Base-by-base conservation (phyloP, 1,140 invertebrate genomes). In the Tetramorium parvispinum region DNA sequence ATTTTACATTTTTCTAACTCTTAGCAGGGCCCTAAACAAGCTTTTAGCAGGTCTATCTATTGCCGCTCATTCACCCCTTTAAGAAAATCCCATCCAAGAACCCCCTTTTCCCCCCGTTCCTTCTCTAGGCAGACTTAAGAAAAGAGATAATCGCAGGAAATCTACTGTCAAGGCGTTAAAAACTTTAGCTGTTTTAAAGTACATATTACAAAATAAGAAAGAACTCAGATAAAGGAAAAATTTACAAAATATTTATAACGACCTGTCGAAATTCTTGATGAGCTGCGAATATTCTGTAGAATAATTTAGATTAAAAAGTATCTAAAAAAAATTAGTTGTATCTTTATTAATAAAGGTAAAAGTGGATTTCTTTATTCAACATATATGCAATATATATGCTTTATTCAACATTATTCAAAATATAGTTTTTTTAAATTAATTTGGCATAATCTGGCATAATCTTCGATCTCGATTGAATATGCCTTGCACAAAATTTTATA, bases 21-120 rank as follows among this genome's bases (percentile, higher is more conserved):
- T 81, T 70, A 81, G 37, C 49, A 55, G 51, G 24, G 57, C 21
- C 24, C 51, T 70, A 81, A 79, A 79, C 18, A 79, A 55, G 49
- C 78, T 81, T 81, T 81, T 81, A 81, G 78, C 49, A 55, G 63
- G 46, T 81, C 63, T 70, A 51, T 70, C 55, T 81, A 71, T 8
- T 81, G 51, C 78, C 37, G 24, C 18, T 53, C 37, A 55, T 57
- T 82, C 51, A 71, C 13, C 21, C 40, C 65, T 71, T 71, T 71
- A 70, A 57, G 37, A 37, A 82, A 71, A 71, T 82, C 18, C 21
- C 7, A 46, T 37, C 32, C 27, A 71, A 82, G 27, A 49, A 71
- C 7, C 37, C 27, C 27, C 27, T 16, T 53, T 66, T 3, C 32
- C 8, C 11, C 18, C 11, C 32, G 32, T 32, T 32, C 32, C 57